A percentile compares a stretch with the other conserved stretches of the same genome.
Evolutionary conservation across 1,140 invertebrate species (phyloP).

Genomic region (Camponotus pennsylvanicus): DNA sequence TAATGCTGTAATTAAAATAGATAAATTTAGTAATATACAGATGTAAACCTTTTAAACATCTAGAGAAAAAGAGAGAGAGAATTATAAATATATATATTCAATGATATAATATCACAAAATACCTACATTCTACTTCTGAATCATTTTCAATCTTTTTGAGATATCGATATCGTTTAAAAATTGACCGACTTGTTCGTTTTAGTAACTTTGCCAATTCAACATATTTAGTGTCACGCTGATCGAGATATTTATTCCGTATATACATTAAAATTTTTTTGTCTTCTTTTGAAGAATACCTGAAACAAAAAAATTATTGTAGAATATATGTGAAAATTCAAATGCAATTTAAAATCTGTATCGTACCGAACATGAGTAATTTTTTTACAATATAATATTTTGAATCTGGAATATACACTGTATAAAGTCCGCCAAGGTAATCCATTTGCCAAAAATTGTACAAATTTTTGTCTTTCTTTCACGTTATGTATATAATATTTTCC

Average conservation of each 20-base stretch:
- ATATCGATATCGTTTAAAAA: constrained; percentile 65
- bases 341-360: background rate
- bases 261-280: constrained; percentile 71
- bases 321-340: background rate
- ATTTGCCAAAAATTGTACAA: constrained; percentile 81
- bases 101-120: constrained; percentile 25
- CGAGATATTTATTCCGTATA: constrained; percentile 19
- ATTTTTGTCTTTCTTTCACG: constrained; percentile 75
- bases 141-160: constrained; percentile 40
- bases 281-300: constrained; percentile 68
- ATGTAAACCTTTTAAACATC: background rate
- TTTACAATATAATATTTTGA: constrained; percentile 71
- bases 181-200: constrained; percentile 64
- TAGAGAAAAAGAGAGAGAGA: background rate
- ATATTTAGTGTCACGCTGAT: constrained; percentile 27
- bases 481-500: constrained; percentile 69
- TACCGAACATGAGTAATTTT: constrained; percentile 59
- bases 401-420: constrained; percentile 79
- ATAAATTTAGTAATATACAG: background rate
- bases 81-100: background rate
- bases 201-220: constrained; percentile 67
- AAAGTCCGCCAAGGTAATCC: constrained; percentile 80
- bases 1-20: constrained; percentile 24
- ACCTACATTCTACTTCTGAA: constrained; percentile 9
- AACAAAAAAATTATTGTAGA: background rate